Conservation (phyloP, 2,888 invertebrate species). For the Callimorpha dominula region DNA sequence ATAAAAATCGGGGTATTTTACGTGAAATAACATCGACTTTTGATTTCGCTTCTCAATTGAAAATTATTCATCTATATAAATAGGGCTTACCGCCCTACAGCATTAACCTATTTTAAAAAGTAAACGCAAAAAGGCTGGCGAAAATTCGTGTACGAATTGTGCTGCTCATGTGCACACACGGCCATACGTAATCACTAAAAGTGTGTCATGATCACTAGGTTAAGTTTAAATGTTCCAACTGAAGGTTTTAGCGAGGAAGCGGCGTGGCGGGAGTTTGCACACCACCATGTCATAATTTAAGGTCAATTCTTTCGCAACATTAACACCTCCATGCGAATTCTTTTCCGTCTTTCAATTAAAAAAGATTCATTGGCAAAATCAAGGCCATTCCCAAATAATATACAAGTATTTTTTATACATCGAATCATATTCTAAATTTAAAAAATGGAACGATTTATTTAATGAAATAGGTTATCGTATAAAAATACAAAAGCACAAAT, state of each 20-base stretch:
- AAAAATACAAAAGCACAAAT: conserved; percentile 36
- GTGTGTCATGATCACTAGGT: conserved; percentile 87
- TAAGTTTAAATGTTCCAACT: conserved; percentile 81
- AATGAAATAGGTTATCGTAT: conserved; percentile 40
- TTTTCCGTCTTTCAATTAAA: conserved; percentile 22
- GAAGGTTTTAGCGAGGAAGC: conserved; percentile 46
- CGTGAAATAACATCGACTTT: background rate
- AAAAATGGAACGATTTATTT: conserved; percentile 31
- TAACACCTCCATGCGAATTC: conserved; percentile 42
- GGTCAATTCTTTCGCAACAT: conserved; percentile 48
- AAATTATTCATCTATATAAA: background rate
- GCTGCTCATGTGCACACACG: conserved; percentile 62
- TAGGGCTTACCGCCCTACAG: conserved; percentile 32
- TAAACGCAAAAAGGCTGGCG: conserved; percentile 61
- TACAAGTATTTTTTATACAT: conserved; percentile 11
- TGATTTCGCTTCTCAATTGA: too few relatives aligned
- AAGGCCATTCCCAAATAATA: conserved; percentile 31
- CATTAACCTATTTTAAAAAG: conserved; percentile 43
- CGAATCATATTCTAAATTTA: conserved; percentile 15
- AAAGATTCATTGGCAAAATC: conserved; percentile 42
- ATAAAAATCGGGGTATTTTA: background rate
- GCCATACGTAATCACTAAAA: conserved; percentile 78
- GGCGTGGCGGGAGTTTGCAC: conserved; percentile 22
- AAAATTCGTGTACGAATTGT: conserved; percentile 63
- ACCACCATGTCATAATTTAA: conserved; percentile 41